Evolutionary conservation across 2,113 vertebrate species (phyloP).

Genomic region (Anhinga rufa): DNA sequence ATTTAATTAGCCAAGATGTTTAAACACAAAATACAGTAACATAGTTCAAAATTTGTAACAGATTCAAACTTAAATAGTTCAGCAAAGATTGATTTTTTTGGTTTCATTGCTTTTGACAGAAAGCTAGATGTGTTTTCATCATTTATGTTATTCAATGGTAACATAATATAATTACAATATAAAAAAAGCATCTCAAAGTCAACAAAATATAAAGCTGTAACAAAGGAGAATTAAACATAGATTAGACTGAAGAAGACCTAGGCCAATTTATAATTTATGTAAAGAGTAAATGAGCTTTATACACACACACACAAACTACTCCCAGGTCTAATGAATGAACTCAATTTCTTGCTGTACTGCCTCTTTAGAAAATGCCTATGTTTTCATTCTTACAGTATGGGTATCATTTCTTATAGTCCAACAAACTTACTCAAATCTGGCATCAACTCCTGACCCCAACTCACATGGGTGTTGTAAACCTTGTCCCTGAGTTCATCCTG

Average conservation of each 20-base stretch:
- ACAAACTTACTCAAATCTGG: neutral
- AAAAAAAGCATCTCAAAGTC: neutral
- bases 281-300: neutral
- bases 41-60: neutral
- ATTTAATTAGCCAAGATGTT: constrained; percentile 40
- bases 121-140: neutral
- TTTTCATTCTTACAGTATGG: neutral
- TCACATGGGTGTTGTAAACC: accelerated
- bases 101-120: neutral
- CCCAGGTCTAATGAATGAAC: neutral
- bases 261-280: neutral
- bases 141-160: neutral
- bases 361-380: neutral
- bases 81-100: neutral
- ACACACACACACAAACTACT: neutral
- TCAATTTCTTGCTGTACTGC: neutral
- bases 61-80: neutral
- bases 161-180: neutral
- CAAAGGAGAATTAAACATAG: neutral
- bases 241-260: neutral
- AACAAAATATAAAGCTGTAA: neutral
- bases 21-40: neutral
- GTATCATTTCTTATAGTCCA: neutral
- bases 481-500: accelerated
- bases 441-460: neutral